These are phyloP conservation scores for Scomberomorus guttatus DNA, from an alignment of 2,797 vertebrate species.

Conservation along the genomic window DNA sequence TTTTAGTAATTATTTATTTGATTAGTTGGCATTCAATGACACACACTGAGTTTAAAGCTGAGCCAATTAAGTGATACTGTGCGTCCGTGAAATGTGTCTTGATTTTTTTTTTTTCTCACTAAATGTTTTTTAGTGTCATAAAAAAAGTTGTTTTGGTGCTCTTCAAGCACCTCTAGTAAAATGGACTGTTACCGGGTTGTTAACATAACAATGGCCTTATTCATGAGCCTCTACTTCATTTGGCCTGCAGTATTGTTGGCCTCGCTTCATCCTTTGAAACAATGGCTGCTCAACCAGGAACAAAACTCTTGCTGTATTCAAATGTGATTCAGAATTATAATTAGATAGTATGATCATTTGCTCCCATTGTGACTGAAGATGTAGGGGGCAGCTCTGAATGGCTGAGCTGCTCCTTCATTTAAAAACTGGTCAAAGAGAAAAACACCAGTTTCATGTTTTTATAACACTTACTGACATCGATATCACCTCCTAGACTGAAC, in stretches of 20 bases:
- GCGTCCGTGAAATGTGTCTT: not conserved
- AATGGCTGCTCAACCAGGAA: constrained; percentile 27
- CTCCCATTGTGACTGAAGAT: not conserved
- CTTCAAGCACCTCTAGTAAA: not conserved
- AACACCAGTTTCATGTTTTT: not conserved
- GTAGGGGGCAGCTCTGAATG: not conserved
- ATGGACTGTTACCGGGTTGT: not conserved
- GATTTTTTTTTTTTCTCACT: not conserved
- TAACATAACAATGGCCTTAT: constrained; percentile 24
- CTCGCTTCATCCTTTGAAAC: constrained; percentile 17
- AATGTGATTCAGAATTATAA: constrained; percentile 9
- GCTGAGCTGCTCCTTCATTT: not conserved
- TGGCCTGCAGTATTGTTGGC: constrained; percentile 23
- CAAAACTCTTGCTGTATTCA: not conserved
- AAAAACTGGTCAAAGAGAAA: not conserved
- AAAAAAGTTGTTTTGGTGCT: not conserved
- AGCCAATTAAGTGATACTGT: not conserved
- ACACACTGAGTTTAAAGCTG: not conserved
- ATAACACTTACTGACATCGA: not conserved
- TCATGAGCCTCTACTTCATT: constrained; percentile 19
- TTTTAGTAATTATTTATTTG: not conserved
- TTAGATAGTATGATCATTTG: not conserved
- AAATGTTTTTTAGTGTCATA: not conserved
- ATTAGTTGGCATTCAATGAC: not conserved
- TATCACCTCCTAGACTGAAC: not conserved